Conservation (phyloP, 1,140 invertebrate genomes). For the Paralvinella palmiformis region DNA sequence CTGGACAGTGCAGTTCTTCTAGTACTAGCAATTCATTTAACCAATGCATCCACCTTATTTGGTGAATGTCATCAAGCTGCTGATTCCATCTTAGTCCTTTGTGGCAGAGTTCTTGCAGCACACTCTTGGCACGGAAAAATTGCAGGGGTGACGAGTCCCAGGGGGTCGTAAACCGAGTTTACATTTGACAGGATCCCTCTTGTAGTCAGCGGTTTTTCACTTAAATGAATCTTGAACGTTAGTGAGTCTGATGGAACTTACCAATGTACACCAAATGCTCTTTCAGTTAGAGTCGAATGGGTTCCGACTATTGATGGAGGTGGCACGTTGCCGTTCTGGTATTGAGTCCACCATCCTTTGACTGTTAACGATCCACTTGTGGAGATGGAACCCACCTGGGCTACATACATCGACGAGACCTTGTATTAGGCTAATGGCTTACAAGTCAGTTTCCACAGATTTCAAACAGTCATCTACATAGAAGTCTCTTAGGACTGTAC, state of each 20-base stretch:
- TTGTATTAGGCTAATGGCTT: background rate
- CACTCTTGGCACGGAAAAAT: constrained; percentile 10
- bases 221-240: constrained; percentile 1
- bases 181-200: constrained; percentile 13
- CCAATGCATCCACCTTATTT: too few relatives aligned
- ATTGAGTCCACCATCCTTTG: background rate
- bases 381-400: background rate
- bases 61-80: too few relatives aligned
- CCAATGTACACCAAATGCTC: constrained; percentile 11
- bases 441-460: background rate
- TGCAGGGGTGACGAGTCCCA: constrained; percentile 19
- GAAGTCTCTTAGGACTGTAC: background rate
- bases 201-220: background rate
- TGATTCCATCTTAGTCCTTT: constrained; percentile 23
- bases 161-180: constrained; percentile 25
- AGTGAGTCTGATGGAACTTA: background rate
- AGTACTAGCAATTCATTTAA: too few relatives aligned
- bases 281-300: constrained; percentile 6
- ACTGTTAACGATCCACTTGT: background rate
- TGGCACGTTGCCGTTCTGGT: background rate
- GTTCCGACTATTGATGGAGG: background rate
- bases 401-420: background rate
- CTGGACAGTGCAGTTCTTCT: too few relatives aligned
- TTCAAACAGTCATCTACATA: constrained; percentile 5
- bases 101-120: constrained; percentile 18